phyloP scores from a whole-genome alignment of 2,888 invertebrate genomes.

The Rhorus exstirpatorius region DNA sequence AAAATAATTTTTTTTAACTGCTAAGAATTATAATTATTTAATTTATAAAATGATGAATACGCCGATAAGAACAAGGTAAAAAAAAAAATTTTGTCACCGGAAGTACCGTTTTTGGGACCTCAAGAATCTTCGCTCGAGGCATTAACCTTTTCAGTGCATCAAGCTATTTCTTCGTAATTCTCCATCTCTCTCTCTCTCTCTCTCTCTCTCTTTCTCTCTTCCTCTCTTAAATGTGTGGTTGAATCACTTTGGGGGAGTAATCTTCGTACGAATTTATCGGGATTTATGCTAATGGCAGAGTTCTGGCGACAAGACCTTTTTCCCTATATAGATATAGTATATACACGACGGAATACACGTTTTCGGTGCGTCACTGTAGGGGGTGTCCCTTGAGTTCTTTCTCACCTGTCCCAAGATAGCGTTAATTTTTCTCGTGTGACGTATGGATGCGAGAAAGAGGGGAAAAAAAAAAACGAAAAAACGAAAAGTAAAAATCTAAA shows the following conservation, averaged over 20 bases:
- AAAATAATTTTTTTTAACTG: no score
- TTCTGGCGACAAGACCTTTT: constrained; percentile 29
- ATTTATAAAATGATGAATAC: no score
- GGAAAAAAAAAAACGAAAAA: not conserved
- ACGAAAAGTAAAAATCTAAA: constrained; percentile 22
- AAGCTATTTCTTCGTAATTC: constrained; percentile 30
- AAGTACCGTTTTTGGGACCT: no score
- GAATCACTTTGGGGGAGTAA: constrained; percentile 56
- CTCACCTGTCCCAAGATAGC: constrained; percentile 56
- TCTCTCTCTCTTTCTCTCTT: not conserved
- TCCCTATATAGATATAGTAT: not conserved
- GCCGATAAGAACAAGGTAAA: no score
- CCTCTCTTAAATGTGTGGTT: constrained; percentile 23
- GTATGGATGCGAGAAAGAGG: constrained; percentile 30
- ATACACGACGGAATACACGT: not conserved
- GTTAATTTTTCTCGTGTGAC: constrained; percentile 46
- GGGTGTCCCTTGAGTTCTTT: constrained; percentile 43
- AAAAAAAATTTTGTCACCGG: no score
- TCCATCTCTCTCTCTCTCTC: no score
- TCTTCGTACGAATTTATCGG: constrained; percentile 62
- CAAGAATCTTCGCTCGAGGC: no score
- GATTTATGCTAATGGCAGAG: constrained; percentile 65
- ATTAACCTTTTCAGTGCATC: not conserved
- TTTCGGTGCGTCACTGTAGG: constrained; percentile 42
- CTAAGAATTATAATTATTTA: no score